Evolutionary conservation across 2,797 vertebrate species (phyloP), one percentile per base, ranked within the genome.

Genomic region (Micromesistius poutassou): DNA sequence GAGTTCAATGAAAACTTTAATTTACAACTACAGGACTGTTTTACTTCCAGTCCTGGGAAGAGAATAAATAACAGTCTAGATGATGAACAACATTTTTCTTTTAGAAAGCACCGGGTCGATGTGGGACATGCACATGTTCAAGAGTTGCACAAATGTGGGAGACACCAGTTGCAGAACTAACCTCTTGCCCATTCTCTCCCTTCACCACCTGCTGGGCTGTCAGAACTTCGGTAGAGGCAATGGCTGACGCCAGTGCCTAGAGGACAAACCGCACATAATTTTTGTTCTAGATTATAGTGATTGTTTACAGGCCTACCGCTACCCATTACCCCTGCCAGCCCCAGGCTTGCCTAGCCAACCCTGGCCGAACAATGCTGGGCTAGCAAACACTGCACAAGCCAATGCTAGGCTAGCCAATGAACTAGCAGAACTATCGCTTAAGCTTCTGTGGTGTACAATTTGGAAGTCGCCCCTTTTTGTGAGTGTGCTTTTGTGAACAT

Each of bases 151-250:
- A 19, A 22, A 36, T 33, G 33, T 36, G n/a, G n/a, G 12, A 73
- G 31, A 73, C 30, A 30, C 14, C 14, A 33, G 28, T 33, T 31
- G 12, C 68, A 71, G 35, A 2, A 80, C 91, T 90, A 89, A 97
- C 96, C 96, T 98, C 97, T 68, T 97, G 95, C 79, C 97, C 97
- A 72, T 91, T 91, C 76, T 97, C 96, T 30, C 93, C 94, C 86
- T 95, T 97, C 87, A 97, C 93, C 85, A 97, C 96, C 93, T 97
- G 97, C 86, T 96, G 96, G 74, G 96, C 97, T 87, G 91, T 97
- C 95, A 97, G 95, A 79, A 98, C 95, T 94, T 96, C 94, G 71
- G 97, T 97, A 82, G 96, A 95, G 14, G 96, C 96, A 87, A 98
- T 98, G 0, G 96, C 96, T 0, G 95, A 94, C 5, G 94, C 96